Conservation (phyloP, 2,888 invertebrate species). For the Serripes groenlandicus region DNA sequence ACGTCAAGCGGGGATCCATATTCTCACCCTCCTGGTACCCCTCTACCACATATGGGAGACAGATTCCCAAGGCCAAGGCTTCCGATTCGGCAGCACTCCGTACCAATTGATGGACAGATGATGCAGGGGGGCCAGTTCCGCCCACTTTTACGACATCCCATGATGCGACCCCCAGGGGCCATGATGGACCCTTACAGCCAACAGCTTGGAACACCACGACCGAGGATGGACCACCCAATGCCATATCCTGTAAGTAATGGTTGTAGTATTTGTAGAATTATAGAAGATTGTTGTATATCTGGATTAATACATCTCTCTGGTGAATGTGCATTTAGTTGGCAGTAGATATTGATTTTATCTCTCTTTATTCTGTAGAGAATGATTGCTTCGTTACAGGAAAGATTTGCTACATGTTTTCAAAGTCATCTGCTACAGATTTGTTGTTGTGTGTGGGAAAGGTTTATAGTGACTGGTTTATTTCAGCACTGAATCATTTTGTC, state of each 20-base stretch:
- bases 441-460: too few relatives aligned
- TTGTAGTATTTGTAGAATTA: neutral
- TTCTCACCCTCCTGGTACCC: constrained; percentile 76
- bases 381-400: too few relatives aligned
- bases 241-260: constrained; percentile 65
- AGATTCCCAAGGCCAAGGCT: constrained; percentile 29
- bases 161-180: constrained; percentile 43
- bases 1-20: constrained; percentile 72
- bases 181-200: constrained; percentile 48
- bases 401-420: too few relatives aligned
- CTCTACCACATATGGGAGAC: constrained; percentile 60
- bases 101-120: constrained; percentile 56
- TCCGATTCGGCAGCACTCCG: constrained; percentile 34
- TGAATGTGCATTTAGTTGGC: neutral
- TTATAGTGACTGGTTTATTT: too few relatives aligned
- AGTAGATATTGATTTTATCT: neutral
- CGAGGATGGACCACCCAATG: constrained; percentile 67
- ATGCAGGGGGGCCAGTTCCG: constrained; percentile 53
- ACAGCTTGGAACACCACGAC: constrained; percentile 59
- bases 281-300: constrained; percentile 10
- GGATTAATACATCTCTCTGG: neutral
- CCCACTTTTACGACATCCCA: constrained; percentile 55
- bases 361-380: too few relatives aligned
- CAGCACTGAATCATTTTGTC: too few relatives aligned
- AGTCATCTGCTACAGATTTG: too few relatives aligned